A percentile compares a stretch with the other conserved stretches of the same genome.
phyloP scores from a whole-genome alignment of 1,140 invertebrate species.

The Ips typographus region DNA sequence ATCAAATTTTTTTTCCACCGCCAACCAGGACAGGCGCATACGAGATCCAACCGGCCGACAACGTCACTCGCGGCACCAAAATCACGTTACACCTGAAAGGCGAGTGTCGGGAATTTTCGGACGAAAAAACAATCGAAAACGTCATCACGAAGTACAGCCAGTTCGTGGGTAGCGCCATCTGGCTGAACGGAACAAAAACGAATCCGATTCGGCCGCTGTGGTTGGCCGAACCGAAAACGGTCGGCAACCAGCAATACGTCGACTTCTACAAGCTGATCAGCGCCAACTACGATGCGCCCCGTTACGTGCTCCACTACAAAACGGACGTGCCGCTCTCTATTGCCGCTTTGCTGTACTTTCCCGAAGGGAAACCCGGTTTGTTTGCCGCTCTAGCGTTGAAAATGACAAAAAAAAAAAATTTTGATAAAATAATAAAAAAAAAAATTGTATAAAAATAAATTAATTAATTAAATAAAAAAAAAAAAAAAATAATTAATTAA shows the following conservation, averaged over 20 bases:
- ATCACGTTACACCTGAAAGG: slow-evolving; percentile 88
- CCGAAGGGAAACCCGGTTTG: slow-evolving; percentile 78
- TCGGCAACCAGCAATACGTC: slow-evolving; percentile 81
- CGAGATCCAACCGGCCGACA: slow-evolving; percentile 83
- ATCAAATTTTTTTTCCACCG: too few relatives aligned
- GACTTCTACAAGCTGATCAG: slow-evolving; percentile 90
- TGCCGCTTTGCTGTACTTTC: slow-evolving; percentile 88
- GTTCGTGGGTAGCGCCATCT: slow-evolving; percentile 92
- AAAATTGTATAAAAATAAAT: background rate
- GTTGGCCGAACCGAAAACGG: slow-evolving; percentile 87
- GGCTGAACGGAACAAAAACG: slow-evolving; percentile 81
- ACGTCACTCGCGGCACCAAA: slow-evolving; percentile 87
- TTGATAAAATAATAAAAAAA: background rate
- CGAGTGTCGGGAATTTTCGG: slow-evolving; percentile 84
- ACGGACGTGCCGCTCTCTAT: slow-evolving; percentile 92
- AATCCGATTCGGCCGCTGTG: slow-evolving; percentile 77
- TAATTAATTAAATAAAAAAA: too few relatives aligned
- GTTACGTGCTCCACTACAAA: slow-evolving; percentile 82
- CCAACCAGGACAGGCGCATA: slow-evolving; percentile 75
- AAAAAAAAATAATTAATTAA: too few relatives aligned
- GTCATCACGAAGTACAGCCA: slow-evolving; percentile 97
- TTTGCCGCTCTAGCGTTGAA: too few relatives aligned
- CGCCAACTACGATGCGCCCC: slow-evolving; percentile 81
- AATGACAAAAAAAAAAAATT: too few relatives aligned
- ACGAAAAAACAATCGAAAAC: slow-evolving; percentile 80